phyloP scores from a whole-genome alignment of 1,140 invertebrate genomes.

The Drosophila hydei region DNA sequence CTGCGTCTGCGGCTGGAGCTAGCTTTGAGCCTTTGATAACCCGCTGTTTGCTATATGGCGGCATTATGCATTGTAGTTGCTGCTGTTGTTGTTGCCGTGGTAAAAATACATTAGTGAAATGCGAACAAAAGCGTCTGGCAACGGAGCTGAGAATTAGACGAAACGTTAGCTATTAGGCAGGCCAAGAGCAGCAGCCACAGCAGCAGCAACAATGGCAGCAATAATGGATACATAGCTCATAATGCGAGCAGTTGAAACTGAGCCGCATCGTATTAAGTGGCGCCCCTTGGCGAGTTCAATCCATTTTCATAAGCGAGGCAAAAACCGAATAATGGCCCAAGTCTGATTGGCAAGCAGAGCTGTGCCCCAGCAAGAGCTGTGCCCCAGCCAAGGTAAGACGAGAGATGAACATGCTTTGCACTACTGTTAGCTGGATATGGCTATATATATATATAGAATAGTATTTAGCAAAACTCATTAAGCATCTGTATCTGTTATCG shows the following conservation, averaged over 20 bases:
- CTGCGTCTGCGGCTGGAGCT: neutral
- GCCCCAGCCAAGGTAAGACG: too few relatives aligned
- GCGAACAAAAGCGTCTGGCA: slow-evolving; percentile 41
- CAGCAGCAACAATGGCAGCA: slow-evolving; percentile 23
- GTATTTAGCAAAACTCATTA: too few relatives aligned
- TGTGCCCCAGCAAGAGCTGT: too few relatives aligned
- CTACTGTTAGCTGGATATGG: too few relatives aligned
- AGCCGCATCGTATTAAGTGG: slow-evolving; percentile 34
- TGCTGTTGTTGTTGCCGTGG: slow-evolving; percentile 7
- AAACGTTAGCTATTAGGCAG: slow-evolving; percentile 46
- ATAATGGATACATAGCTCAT: slow-evolving; percentile 42
- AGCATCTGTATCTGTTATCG: too few relatives aligned
- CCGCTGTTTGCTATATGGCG: slow-evolving; percentile 46
- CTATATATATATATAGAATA: too few relatives aligned
- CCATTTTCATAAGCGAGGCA: slow-evolving; percentile 24
- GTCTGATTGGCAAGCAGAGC: too few relatives aligned
- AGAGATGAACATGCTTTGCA: too few relatives aligned
- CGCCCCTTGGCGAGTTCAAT: slow-evolving; percentile 43
- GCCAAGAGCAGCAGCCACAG: slow-evolving; percentile 20
- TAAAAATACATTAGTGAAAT: slow-evolving; percentile 46
- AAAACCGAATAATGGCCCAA: neutral
- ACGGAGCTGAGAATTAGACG: slow-evolving; percentile 37
- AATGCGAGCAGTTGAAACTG: slow-evolving; percentile 39
- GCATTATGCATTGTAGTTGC: slow-evolving; percentile 36
- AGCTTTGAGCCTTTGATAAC: slow-evolving; percentile 27